A percentile compares a stretch with the other conserved stretches of the same genome.
Evolutionary conservation across 2,113 vertebrate genomes (phyloP).

Genomic region (Sciurus niger): DNA sequence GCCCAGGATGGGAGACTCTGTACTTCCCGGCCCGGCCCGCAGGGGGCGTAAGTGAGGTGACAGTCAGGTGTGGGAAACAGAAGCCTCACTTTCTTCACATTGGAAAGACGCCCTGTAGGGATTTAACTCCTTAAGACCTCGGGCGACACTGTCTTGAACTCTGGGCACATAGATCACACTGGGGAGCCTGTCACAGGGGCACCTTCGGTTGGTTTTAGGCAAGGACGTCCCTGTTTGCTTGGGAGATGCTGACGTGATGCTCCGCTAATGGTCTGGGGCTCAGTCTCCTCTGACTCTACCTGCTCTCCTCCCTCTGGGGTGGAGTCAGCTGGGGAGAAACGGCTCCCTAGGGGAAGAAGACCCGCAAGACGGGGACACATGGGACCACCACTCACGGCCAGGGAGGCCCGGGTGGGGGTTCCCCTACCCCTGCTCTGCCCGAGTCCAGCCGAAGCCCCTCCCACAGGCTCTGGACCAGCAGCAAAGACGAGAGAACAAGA

Average conservation of each 20-base stretch:
- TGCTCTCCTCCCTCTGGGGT: background rate
- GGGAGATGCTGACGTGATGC: background rate
- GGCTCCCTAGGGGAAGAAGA: too few species aligned
- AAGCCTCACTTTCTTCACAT: background rate
- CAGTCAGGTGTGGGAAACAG: background rate
- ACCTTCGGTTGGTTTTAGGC: background rate
- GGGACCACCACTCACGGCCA: background rate
- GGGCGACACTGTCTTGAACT: fast-evolving
- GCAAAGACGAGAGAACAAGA: background rate
- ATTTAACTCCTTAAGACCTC: fast-evolving
- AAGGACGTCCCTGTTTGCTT: fast-evolving
- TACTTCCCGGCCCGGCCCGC: fast-evolving
- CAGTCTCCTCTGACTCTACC: fast-evolving
- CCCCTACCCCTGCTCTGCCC: background rate
- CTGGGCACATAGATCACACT: fast-evolving
- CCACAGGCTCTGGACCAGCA: fast-evolving
- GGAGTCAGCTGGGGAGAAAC: background rate
- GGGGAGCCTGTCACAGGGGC: fast-evolving
- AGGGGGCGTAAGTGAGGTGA: fast-evolving
- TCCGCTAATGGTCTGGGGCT: background rate
- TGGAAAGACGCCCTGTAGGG: fast-evolving
- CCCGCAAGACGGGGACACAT: fast-evolving
- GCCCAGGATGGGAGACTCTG: fast-evolving
- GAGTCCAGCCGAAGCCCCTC: background rate
- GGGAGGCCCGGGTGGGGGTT: too few species aligned